Evolutionary conservation across 2,113 vertebrate genomes (phyloP), one percentile per base, ranked within the genome.

Genomic region (Sciurus niger): DNA sequence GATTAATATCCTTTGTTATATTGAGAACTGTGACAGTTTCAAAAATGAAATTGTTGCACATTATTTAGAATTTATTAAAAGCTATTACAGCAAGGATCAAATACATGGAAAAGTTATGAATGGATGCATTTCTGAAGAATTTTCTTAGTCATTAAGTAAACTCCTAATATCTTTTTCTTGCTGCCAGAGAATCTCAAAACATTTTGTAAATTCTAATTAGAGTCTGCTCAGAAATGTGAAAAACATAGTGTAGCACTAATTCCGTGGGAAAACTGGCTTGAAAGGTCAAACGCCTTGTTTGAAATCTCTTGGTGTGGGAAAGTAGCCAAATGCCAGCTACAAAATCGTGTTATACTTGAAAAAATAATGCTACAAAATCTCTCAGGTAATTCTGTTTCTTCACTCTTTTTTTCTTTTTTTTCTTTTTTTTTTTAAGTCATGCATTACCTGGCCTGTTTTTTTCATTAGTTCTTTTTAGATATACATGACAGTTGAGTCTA

Each of bases 191-290:
- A 48, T 6, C 65, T 95, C 17, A 93, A 84, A 78, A 18, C 40
- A 53, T 84, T 97, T 80, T 32, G 6, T 53, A 68, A 95, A 90
- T 73, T 90, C n/a, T 92, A 80, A 87, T 73, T 28, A 63, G 74
- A 67, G 24, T 37, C 60, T 89, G 20, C 32, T 80, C 73, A 70
- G 43, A 72, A 86, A 40, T 43, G 5, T 40, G 90, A 32, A 90
- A 48, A 84, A 89, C 79, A 85, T 1, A 87, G 2, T 53, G 7
- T 12, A 32, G 2, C 22, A 9, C 55, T 46, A 34, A 55, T 40
- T 28, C 13, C 74, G 40, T 28, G 48, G 37, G 68, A 96, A 87
- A 91, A 83, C 37, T 76, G n/a, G 9, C 85, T 77, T 48, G 43
- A 72, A 96, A 80, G 37, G 25, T 84, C 58, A 37, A 77, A 34